phyloP scores from a whole-genome alignment of 2,113 vertebrate species.

The Lipotes vexillifer region DNA sequence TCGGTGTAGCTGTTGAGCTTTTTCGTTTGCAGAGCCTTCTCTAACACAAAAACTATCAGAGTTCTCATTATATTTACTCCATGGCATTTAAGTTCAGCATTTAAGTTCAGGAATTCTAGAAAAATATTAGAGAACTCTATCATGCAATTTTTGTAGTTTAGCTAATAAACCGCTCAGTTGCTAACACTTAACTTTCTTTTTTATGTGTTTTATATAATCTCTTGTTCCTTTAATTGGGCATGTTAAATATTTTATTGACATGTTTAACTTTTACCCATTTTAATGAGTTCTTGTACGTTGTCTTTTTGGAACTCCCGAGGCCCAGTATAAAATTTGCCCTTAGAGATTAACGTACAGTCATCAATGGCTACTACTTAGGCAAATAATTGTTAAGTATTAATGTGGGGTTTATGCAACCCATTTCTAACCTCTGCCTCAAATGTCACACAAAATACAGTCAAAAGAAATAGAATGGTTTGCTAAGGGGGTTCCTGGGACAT shows the following conservation, averaged over 20 bases:
- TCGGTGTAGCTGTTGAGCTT: background rate
- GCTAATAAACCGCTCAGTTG: constrained; percentile 21
- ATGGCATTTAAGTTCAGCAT: background rate
- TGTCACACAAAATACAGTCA: background rate
- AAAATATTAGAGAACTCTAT: background rate
- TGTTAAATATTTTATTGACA: background rate
- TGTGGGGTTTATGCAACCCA: constrained; percentile 15
- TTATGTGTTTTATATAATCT: background rate
- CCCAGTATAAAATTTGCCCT: constrained; percentile 27
- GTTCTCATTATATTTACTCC: constrained; percentile 23
- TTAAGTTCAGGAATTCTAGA: background rate
- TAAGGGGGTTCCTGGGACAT: background rate
- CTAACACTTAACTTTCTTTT: background rate
- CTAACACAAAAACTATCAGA: background rate
- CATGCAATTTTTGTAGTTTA: background rate
- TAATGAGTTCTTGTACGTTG: background rate
- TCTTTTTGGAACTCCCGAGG: background rate
- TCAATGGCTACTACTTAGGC: constrained; percentile 32
- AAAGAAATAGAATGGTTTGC: background rate
- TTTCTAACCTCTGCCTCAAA: constrained; percentile 52
- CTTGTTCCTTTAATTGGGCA: background rate
- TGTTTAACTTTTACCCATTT: constrained; percentile 38
- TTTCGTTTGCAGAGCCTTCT: background rate
- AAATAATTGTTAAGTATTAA: constrained; percentile 62
- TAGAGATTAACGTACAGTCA: constrained; percentile 41